Evolutionary conservation across 2,888 invertebrate genomes (phyloP).

Genomic region (Acronicta leporina): DNA sequence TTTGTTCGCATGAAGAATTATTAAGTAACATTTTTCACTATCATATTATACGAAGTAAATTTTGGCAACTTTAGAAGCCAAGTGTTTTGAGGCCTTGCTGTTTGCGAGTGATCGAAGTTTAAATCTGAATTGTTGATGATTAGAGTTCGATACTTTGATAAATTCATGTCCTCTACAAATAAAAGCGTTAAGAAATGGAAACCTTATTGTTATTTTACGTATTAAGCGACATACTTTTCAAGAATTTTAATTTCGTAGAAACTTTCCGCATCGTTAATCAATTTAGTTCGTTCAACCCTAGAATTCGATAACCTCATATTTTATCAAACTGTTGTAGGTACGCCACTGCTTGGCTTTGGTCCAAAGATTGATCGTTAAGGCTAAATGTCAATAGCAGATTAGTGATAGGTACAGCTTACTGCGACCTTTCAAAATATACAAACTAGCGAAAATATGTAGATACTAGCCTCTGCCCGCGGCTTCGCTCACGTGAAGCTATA

Average conservation of each 20-base stretch:
- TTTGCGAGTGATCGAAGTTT: background rate
- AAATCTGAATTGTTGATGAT: too few relatives aligned
- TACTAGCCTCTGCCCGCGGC: too few relatives aligned
- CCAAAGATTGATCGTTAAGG: constrained; percentile 77
- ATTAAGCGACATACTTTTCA: background rate
- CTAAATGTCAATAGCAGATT: constrained; percentile 78
- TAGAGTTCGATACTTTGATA: too few relatives aligned
- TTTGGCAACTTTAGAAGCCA: constrained; percentile 23
- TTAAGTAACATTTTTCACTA: constrained; percentile 26
- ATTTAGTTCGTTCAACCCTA: constrained; percentile 43
- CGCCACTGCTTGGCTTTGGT: constrained; percentile 64
- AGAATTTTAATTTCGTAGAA: background rate
- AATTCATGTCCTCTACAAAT: too few relatives aligned
- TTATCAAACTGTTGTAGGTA: constrained; percentile 42
- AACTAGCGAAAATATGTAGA: constrained; percentile 48
- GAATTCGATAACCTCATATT: constrained; percentile 48
- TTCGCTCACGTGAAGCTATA: too few relatives aligned
- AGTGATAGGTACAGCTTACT: constrained; percentile 47
- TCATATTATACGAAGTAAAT: constrained; percentile 24
- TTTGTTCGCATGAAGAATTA: constrained; percentile 38
- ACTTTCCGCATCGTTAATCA: constrained; percentile 33
- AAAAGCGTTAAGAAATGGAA: background rate
- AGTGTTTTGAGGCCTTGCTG: background rate
- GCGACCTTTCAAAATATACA: constrained; percentile 44
- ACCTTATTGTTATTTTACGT: background rate